These are phyloP conservation scores for Trissolcus basalis DNA, from an alignment of 1,140 invertebrate species.

Conservation along the genomic window DNA sequence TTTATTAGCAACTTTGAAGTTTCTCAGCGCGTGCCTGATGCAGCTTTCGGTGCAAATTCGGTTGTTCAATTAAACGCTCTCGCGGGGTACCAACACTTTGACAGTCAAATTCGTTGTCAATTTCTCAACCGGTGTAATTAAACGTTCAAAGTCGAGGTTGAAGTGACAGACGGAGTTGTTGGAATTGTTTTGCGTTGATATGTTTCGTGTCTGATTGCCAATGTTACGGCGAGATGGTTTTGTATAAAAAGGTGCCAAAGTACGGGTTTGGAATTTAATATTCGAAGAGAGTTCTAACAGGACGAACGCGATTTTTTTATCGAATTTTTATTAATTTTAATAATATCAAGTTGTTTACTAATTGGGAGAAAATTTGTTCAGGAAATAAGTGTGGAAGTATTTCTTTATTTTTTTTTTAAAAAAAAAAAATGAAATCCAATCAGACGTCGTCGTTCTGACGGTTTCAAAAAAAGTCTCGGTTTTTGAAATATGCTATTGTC, in stretches of 20 bases:
- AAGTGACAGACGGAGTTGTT: conserved; percentile 57
- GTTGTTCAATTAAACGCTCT: too few species aligned
- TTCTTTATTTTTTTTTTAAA: not conserved
- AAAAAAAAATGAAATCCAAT: not conserved
- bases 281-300: not conserved
- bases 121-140: conserved; percentile 37
- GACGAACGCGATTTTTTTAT: too few species aligned
- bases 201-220: conserved; percentile 63
- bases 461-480: not conserved
- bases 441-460: not conserved
- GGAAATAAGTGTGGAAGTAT: too few species aligned
- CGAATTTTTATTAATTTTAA: too few species aligned
- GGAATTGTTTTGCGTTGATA: conserved; percentile 57
- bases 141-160: conserved; percentile 18
- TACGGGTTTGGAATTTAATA: conserved; percentile 24
- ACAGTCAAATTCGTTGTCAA: conserved; percentile 7
- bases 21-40: not conserved
- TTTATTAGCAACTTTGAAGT: conserved; percentile 20
- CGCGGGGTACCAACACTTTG: conserved; percentile 12
- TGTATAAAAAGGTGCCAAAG: conserved; percentile 62
- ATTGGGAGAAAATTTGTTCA: too few species aligned
- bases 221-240: conserved; percentile 9
- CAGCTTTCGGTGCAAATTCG: too few species aligned
- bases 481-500: conserved; percentile 64
- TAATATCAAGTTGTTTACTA: too few species aligned